phyloP scores from a whole-genome alignment of 1,140 invertebrate genomes.

The Bicyclus anynana region DNA sequence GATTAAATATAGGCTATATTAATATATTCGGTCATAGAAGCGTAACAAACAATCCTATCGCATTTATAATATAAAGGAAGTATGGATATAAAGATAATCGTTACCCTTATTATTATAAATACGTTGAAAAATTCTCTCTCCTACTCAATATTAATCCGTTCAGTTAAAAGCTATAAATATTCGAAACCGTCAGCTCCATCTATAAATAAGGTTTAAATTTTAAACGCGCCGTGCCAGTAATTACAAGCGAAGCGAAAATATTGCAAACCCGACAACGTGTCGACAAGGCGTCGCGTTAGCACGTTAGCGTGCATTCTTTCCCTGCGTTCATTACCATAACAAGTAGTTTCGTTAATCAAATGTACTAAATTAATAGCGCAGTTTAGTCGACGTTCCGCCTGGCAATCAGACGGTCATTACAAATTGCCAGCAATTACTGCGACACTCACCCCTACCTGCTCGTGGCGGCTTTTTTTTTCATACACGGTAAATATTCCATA shows the following conservation, averaged over 20 bases:
- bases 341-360: conserved; percentile 77
- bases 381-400: conserved; percentile 69
- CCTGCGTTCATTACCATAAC: conserved; percentile 73
- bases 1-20: too few species aligned
- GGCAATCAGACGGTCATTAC: conserved; percentile 71
- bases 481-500: conserved; percentile 43
- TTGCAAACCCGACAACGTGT: conserved; percentile 67
- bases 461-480: conserved; percentile 53
- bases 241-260: conserved; percentile 68
- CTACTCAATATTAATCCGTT: conserved; percentile 14
- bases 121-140: not conserved
- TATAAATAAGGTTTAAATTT: conserved; percentile 60
- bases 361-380: conserved; percentile 75
- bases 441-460: conserved; percentile 51
- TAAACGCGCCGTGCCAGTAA: conserved; percentile 53
- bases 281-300: conserved; percentile 68
- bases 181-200: conserved; percentile 29
- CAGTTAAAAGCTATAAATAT: conserved; percentile 30
- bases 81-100: too few species aligned
- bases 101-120: too few species aligned
- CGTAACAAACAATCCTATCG: too few species aligned
- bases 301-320: conserved; percentile 72
- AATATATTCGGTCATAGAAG: too few species aligned
- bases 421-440: conserved; percentile 74
- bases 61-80: too few species aligned